Evolutionary conservation across 2,888 invertebrate species (phyloP), one percentile per base, ranked within the genome.

Genomic region (Tanytarsus gracilentus): DNA sequence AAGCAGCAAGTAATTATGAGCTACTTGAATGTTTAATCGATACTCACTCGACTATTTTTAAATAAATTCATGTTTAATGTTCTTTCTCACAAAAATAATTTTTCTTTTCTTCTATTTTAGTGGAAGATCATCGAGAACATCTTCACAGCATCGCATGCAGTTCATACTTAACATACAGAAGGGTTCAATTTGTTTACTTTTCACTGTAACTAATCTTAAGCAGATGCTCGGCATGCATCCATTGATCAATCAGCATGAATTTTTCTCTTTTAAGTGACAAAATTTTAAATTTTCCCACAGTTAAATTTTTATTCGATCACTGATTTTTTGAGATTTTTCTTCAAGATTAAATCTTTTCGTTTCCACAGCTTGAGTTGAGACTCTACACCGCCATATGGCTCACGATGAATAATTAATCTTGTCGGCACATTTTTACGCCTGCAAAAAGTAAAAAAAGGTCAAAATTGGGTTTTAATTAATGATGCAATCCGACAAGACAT

Each of bases 381-480:
- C 39, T 36, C 18, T 16, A 36, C 8, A 30, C 39, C 39, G 11
- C 39, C 55, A 55, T 36, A 55, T 39, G 55, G 2, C 26, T 25
- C 55, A 16, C 55, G 39, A 18, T 26, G 55, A 7, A 55, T 55
- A 55, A 55, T 55, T 55, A 55, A 55, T 55, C 55, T 55, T 55
- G 55, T 39, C 30, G 39, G 30, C 16, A 55, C 9, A 55, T 39
- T 39, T 23, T 55, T 39, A 4, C 26, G 55, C 25, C 55, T 55
- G 16, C 16, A 14, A n/a, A 52, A 27, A 23, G 18, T 4, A 4
- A 39, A n/a, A 16, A 39, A 21, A 11, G 8, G 5, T 4, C 33
- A 55, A 9, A 29, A 27, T 39, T 39, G 25, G 39, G 26, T 39
- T 4, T 14, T 16, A 40, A 40, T 18, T 7, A 18, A 36, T 4